Conservation (phyloP, 2,797 vertebrate species). For the Muraenolepis orangiensis region DNA sequence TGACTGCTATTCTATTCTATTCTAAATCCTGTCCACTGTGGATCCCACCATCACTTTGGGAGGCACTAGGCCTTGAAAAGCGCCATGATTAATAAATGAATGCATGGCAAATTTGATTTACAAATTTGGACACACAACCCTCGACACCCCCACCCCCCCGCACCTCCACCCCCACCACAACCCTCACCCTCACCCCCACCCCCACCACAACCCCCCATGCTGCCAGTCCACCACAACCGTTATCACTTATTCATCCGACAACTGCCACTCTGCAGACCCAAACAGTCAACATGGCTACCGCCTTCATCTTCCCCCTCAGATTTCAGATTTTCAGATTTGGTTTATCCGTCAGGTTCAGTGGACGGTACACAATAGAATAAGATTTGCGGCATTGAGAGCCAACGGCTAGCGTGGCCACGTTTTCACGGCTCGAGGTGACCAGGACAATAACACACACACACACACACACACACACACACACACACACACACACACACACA, state of each 20-base stretch:
- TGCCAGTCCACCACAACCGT: conserved; percentile 20
- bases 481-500: neutral
- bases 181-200: neutral
- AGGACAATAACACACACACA: neutral
- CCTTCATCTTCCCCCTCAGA: neutral
- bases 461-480: neutral
- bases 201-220: neutral
- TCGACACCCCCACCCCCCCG: neutral
- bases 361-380: too few relatives aligned
- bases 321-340: too few relatives aligned
- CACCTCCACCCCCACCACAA: too few relatives aligned
- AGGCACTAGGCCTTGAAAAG: too few relatives aligned
- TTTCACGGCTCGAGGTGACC: neutral
- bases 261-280: conserved; percentile 33
- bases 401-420: neutral
- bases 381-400: neutral
- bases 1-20: too few relatives aligned
- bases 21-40: too few relatives aligned
- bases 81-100: neutral
- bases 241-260: conserved; percentile 57
- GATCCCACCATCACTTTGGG: too few relatives aligned
- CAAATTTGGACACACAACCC: neutral
- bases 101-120: neutral
- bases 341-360: too few relatives aligned
- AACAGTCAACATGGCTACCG: neutral